Conservation (phyloP, 53 echinoderm and acorn worm genomes). For the Paracentrotus lividus region DNA sequence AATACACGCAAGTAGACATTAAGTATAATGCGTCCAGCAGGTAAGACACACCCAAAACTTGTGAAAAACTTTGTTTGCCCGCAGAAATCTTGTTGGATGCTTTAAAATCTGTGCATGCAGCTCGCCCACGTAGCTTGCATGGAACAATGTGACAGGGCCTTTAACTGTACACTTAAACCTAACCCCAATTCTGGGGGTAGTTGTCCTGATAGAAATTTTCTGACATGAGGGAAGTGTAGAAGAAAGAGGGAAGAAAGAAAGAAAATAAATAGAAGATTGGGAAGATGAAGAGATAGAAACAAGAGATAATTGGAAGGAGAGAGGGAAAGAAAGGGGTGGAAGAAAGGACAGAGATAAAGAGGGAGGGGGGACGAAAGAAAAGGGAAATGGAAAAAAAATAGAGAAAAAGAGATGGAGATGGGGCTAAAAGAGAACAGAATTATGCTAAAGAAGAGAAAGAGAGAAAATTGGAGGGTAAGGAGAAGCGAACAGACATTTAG, state of each 20-base stretch:
- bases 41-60: not conserved
- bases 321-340: not conserved
- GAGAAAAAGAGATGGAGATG: not conserved
- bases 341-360: not conserved
- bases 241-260: not conserved
- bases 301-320: not conserved
- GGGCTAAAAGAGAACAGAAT: not conserved
- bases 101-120: no score
- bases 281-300: not conserved
- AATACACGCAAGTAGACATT: constrained; percentile 13
- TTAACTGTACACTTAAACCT: no score
- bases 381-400: not conserved
- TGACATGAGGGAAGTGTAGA: not conserved
- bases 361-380: not conserved
- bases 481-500: no score
- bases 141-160: no score
- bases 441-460: no score
- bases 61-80: not conserved
- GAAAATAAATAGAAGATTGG: not conserved
- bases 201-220: no score
- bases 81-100: not conserved
- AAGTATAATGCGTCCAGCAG: constrained; percentile 10
- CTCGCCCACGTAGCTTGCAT: no score
- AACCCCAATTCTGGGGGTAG: no score
- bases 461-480: no score